Evolutionary conservation across 2,888 invertebrate genomes (phyloP).

Genomic region (Caenorhabditis drosophilae): DNA sequence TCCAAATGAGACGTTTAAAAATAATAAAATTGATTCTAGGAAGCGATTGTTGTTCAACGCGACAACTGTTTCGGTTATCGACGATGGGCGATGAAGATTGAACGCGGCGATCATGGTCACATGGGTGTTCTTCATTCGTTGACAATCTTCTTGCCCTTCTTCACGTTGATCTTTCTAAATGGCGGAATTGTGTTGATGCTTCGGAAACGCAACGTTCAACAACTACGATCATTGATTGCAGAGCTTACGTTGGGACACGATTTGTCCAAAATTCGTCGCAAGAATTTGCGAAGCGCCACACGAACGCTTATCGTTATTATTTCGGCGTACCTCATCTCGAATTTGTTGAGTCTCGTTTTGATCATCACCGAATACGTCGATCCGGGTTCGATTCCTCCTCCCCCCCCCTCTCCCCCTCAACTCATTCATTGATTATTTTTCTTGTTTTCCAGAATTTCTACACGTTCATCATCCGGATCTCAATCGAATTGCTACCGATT

Average conservation of each 20-base stretch:
- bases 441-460: slow-evolving; percentile 47
- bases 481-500: slow-evolving; percentile 59
- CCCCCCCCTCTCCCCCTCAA: too few relatives aligned
- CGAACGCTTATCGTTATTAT: slow-evolving; percentile 64
- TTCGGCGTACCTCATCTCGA: slow-evolving; percentile 64
- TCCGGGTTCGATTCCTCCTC: slow-evolving; percentile 55
- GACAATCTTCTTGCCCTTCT: slow-evolving; percentile 61
- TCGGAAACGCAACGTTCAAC: slow-evolving; percentile 64
- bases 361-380: slow-evolving; percentile 63
- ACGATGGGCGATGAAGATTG: slow-evolving; percentile 33
- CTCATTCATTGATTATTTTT: not conserved
- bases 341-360: slow-evolving; percentile 59
- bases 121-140: slow-evolving; percentile 43
- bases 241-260: slow-evolving; percentile 67
- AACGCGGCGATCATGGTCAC: slow-evolving; percentile 25
- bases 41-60: slow-evolving; percentile 38
- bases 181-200: slow-evolving; percentile 67
- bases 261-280: slow-evolving; percentile 59
- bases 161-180: slow-evolving; percentile 65
- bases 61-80: slow-evolving; percentile 43
- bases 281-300: slow-evolving; percentile 61
- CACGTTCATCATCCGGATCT: slow-evolving; percentile 53
- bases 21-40: slow-evolving; percentile 12
- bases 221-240: slow-evolving; percentile 65
- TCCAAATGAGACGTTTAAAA: slow-evolving; percentile 18